Conservation (phyloP, 2,888 invertebrate genomes). For the Zelleria hepariella region DNA sequence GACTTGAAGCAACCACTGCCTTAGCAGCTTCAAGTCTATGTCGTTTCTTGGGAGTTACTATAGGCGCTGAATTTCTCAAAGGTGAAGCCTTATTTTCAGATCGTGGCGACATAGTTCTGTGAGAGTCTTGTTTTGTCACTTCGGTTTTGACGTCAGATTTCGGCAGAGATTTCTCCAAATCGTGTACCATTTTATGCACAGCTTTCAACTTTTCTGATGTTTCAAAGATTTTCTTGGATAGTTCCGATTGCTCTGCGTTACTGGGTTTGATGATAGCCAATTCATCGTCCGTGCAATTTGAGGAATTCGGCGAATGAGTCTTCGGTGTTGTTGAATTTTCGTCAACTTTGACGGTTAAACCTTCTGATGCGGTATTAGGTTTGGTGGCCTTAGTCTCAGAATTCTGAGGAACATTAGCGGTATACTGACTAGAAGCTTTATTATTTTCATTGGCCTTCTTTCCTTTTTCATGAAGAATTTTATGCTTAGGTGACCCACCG, state of each 20-base stretch:
- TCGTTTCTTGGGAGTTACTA: slow-evolving; percentile 81
- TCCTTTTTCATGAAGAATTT: slow-evolving; percentile 38
- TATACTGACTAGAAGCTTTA: not conserved
- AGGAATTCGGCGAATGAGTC: slow-evolving; percentile 28
- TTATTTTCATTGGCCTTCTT: slow-evolving; percentile 35
- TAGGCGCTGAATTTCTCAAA: slow-evolving; percentile 52
- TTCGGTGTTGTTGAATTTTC: slow-evolving; percentile 28
- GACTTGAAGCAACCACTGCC: slow-evolving; percentile 43
- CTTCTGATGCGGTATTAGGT: slow-evolving; percentile 23
- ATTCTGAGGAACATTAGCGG: slow-evolving; percentile 24
- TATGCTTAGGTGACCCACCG: slow-evolving; percentile 46
- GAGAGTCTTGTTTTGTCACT: slow-evolving; percentile 36
- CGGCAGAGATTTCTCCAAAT: slow-evolving; percentile 57
- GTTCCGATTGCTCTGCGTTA: slow-evolving; percentile 51
- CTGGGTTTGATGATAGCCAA: slow-evolving; percentile 48
- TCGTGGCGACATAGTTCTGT: slow-evolving; percentile 47
- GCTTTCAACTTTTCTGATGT: slow-evolving; percentile 66
- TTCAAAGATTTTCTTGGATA: slow-evolving; percentile 65
- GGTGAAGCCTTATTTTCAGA: slow-evolving; percentile 49
- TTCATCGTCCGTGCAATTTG: slow-evolving; percentile 41
- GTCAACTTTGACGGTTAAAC: slow-evolving; percentile 27
- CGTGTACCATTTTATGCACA: slow-evolving; percentile 62
- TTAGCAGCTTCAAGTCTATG: slow-evolving; percentile 77
- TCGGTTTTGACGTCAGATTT: slow-evolving; percentile 47
- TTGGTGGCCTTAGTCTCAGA: slow-evolving; percentile 32